A percentile compares a stretch with the other conserved stretches of the same genome.
These are phyloP conservation scores for Lates japonicus DNA, from an alignment of 2,797 vertebrate species.

Conservation along the genomic window DNA sequence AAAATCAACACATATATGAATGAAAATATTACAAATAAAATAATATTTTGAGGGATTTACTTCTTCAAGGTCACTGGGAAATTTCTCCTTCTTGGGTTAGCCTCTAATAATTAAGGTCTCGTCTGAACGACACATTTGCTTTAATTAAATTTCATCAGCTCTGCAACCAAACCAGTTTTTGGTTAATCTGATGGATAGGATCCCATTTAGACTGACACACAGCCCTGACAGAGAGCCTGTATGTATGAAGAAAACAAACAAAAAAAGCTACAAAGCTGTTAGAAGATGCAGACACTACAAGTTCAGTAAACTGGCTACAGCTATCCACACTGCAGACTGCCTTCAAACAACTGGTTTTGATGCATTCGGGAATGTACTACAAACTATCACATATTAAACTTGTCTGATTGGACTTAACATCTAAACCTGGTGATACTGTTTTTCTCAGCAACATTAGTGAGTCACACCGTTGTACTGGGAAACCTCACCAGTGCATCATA, in stretches of 20 bases:
- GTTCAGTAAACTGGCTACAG: conserved; percentile 2
- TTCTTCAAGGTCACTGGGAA: not conserved
- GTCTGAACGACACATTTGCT: not conserved
- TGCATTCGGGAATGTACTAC: not conserved
- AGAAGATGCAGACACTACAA: not conserved
- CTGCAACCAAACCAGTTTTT: not conserved
- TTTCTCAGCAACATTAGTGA: not conserved
- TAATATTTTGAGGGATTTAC: no score
- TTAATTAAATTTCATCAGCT: conserved; percentile 28
- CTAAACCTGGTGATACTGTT: not conserved
- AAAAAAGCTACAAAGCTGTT: conserved; percentile 7
- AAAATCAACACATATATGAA: not conserved
- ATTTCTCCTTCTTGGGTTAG: not conserved
- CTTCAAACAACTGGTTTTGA: not conserved
- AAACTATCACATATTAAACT: not conserved
- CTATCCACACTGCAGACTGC: not conserved
- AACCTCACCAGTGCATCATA: not conserved
- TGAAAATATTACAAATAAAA: no score
- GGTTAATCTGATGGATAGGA: not conserved
- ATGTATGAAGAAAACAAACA: not conserved
- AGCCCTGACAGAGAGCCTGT: not conserved
- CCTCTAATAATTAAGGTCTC: conserved; percentile 1
- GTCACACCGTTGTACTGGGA: not conserved
- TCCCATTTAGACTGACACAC: not conserved
- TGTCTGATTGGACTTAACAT: not conserved